Percentiles rank a stretch among this genome's conserved stretches.
Evolutionary conservation across 1,140 invertebrate genomes (phyloP).

Genomic region (Patella vulgata): DNA sequence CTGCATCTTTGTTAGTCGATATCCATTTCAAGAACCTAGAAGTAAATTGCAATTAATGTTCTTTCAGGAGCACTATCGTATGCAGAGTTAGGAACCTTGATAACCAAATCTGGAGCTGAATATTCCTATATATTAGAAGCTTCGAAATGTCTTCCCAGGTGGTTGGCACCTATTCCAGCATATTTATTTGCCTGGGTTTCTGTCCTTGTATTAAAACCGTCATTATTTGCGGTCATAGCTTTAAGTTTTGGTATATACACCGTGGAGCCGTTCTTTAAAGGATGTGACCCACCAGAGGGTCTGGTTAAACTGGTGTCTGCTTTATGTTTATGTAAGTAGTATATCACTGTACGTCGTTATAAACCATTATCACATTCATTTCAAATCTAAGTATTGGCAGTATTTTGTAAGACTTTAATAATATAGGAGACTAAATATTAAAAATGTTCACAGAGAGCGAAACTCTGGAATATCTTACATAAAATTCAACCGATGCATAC

Average conservation of each 20-base stretch:
- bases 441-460: no score
- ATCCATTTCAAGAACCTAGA: no score
- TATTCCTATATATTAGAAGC: conserved; percentile 60
- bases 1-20: no score
- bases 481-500: no score
- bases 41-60: no score
- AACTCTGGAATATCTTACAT: no score
- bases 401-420: no score
- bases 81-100: conserved; percentile 80
- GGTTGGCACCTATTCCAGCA: conserved; percentile 53
- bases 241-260: conserved; percentile 92
- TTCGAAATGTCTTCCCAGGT: conserved; percentile 25
- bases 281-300: conserved; percentile 42
- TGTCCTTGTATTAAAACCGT: conserved; percentile 73
- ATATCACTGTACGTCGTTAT: no score
- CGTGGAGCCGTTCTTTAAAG: conserved; percentile 83
- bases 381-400: no score
- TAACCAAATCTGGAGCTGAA: conserved; percentile 59
- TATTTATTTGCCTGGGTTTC: conserved; percentile 70
- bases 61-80: conserved; percentile 81
- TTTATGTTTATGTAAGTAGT: conserved; percentile 51
- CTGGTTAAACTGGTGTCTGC: conserved; percentile 45
- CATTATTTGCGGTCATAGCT: conserved; percentile 87
- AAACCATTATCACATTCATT: no score
- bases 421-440: no score